Conservation (phyloP, 2,888 invertebrate genomes). For the Alloplasta piceator region DNA sequence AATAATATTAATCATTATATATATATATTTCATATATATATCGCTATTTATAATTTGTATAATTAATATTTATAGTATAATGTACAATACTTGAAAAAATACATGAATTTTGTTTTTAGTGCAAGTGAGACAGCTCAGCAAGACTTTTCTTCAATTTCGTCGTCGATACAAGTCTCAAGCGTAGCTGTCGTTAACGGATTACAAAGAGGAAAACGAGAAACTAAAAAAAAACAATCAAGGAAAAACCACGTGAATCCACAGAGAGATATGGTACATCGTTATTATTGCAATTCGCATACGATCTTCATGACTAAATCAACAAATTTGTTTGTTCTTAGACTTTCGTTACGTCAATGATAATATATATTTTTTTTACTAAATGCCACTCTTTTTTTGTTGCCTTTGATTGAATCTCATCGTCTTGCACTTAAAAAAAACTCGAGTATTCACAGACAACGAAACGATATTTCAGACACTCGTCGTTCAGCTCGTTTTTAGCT, state of each 20-base stretch:
- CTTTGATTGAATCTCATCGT: constrained; percentile 59
- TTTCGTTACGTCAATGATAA: constrained; percentile 16
- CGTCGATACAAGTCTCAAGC: constrained; percentile 58
- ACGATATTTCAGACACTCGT: constrained; percentile 10
- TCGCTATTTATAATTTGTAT: constrained; percentile 74
- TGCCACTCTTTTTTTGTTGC: constrained; percentile 53
- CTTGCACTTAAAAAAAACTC: constrained; percentile 29
- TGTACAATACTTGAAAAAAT: constrained; percentile 80
- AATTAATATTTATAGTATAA: constrained; percentile 77
- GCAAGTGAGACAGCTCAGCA: constrained; percentile 74
- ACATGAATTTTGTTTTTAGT: constrained; percentile 75
- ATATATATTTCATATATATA: constrained; percentile 66
- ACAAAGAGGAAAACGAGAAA: constrained; percentile 23
- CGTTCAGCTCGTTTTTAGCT: constrained; percentile 68
- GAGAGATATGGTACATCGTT: constrained; percentile 42
- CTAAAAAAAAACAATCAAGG: constrained; percentile 27
- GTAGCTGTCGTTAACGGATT: constrained; percentile 47
- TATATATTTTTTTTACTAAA: constrained; percentile 24
- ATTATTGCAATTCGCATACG: constrained; percentile 56
- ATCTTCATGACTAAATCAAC: constrained; percentile 56
- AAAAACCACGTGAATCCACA: constrained; percentile 30
- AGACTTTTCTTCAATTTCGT: constrained; percentile 56
- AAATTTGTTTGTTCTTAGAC: constrained; percentile 48
- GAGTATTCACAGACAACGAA: constrained; percentile 52
- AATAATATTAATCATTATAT: constrained; percentile 68